Conservation (phyloP, 1,140 invertebrate species). For the Heliconius himera region DNA sequence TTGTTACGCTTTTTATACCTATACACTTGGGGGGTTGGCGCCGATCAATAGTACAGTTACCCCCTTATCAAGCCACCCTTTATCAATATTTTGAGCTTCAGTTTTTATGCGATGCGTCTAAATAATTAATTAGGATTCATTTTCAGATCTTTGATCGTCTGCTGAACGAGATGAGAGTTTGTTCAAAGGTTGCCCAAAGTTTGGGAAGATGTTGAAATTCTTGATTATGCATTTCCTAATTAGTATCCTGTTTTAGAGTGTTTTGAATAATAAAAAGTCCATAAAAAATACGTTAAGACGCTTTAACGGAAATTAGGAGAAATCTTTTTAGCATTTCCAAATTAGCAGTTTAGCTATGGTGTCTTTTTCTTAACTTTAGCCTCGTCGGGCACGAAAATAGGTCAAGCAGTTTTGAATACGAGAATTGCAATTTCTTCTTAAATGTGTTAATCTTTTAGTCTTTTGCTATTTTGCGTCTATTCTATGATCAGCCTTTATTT, state of each 20-base stretch:
- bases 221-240: constrained; percentile 8
- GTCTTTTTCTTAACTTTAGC: constrained; percentile 4
- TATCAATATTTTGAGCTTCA: constrained; percentile 80
- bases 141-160: constrained; percentile 12
- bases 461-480: constrained; percentile 1
- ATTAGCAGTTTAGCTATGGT: constrained; percentile 10
- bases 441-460: constrained; percentile 8
- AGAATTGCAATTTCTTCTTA: constrained; percentile 12
- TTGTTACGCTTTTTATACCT: constrained; percentile 82
- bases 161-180: background rate
- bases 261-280: background rate
- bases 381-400: constrained; percentile 12
- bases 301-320: background rate
- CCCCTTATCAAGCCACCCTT: constrained; percentile 68
- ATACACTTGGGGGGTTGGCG: constrained; percentile 62
- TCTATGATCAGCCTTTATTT: constrained; percentile 9
- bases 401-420: constrained; percentile 20
- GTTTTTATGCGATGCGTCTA: constrained; percentile 69
- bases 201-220: background rate
- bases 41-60: constrained; percentile 68
- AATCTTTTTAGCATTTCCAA: background rate
- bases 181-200: constrained; percentile 2
- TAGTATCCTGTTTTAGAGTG: background rate
- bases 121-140: constrained; percentile 64
- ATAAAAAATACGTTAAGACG: background rate